Evolutionary conservation across 2,113 vertebrate genomes (phyloP).

Genomic region (Protomyctophum bolini): DNA sequence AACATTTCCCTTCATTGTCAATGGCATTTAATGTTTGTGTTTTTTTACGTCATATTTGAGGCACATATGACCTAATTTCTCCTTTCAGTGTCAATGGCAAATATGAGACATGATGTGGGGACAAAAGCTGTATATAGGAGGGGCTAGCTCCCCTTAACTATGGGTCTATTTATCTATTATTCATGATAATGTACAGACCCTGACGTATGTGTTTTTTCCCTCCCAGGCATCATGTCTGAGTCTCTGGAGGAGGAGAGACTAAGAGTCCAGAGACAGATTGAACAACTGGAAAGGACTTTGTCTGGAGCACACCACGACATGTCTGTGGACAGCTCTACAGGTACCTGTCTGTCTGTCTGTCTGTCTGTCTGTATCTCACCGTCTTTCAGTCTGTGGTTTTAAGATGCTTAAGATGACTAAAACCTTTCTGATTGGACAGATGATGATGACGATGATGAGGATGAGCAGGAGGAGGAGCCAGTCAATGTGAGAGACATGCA

Average conservation of each 20-base stretch:
- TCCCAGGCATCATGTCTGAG: conserved; percentile 49
- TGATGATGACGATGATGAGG: conserved; percentile 11
- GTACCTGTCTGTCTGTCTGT: conserved; percentile 25
- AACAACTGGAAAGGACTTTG: conserved; percentile 55
- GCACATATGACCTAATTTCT: no score
- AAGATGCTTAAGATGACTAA: no score
- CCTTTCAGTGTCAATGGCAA: no score
- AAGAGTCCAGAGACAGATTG: conserved; percentile 57
- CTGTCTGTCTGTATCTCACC: background rate
- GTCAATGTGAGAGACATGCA: conserved; percentile 29
- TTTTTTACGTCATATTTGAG: no score
- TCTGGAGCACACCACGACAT: conserved; percentile 33
- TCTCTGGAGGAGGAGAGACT: conserved; percentile 59
- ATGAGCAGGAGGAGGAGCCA: conserved; percentile 11
- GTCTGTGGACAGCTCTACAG: conserved; percentile 10
- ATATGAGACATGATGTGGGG: no score
- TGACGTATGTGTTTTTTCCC: background rate
- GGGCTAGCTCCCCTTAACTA: no score
- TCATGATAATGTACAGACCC: no score
- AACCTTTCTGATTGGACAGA: conserved; percentile 34
- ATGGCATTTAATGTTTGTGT: no score
- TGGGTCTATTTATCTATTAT: no score
- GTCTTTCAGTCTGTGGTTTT: background rate
- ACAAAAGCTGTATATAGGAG: no score
- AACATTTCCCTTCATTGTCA: no score